Percentiles rank a stretch among this genome's conserved stretches.
Evolutionary conservation across 2,797 vertebrate species (phyloP).

Genomic region (Lagorchestes hirsutus): DNA sequence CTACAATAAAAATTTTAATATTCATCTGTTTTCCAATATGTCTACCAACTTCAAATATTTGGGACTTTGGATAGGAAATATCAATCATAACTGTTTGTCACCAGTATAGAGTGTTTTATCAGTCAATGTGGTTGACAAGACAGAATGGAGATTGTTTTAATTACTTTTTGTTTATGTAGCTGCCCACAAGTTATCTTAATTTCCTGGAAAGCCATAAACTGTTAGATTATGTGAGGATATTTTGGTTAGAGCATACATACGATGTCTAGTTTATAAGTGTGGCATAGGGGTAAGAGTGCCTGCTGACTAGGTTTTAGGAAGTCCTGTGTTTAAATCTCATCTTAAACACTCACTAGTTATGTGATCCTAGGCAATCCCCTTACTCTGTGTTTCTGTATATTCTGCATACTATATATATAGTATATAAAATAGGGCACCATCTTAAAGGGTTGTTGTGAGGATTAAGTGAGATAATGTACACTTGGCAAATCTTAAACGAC

Average conservation of each 20-base stretch:
- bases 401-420: neutral
- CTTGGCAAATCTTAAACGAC: neutral
- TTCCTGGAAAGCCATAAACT: slow-evolving; percentile 55
- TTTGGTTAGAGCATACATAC: slow-evolving; percentile 47
- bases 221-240: slow-evolving; percentile 58
- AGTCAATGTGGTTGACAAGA: slow-evolving; percentile 41
- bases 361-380: neutral
- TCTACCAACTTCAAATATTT: slow-evolving; percentile 53
- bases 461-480: neutral
- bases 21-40: slow-evolving; percentile 30
- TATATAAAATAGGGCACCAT: neutral
- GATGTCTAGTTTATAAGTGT: neutral
- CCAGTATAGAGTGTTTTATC: neutral
- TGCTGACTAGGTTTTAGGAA: neutral
- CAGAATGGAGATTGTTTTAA: slow-evolving; percentile 32
- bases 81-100: slow-evolving; percentile 19
- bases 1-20: neutral
- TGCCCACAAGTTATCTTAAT: slow-evolving; percentile 64
- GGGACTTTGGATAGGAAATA: slow-evolving; percentile 8
- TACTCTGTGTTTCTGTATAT: neutral
- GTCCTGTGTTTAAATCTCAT: neutral
- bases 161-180: slow-evolving; percentile 32
- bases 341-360: neutral
- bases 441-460: neutral
- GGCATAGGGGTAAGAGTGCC: neutral